A percentile compares a stretch with the other conserved stretches of the same genome.
phyloP scores from a whole-genome alignment of 1,140 invertebrate genomes.

The Atta colombica region DNA sequence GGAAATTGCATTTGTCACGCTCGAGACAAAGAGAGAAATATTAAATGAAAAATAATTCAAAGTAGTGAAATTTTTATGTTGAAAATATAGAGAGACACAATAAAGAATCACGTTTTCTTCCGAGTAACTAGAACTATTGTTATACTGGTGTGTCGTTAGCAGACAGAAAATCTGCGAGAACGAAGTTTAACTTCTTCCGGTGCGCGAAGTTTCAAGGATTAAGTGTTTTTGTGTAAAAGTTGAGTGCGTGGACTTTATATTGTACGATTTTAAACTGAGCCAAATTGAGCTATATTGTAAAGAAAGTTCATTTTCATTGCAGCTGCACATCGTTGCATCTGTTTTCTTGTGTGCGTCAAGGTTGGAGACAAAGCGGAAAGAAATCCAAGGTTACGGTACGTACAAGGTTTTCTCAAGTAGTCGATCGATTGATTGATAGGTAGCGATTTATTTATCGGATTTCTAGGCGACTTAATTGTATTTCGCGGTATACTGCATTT shows the following conservation, averaged over 20 bases:
- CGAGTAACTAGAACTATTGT: neutral
- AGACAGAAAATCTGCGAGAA: neutral
- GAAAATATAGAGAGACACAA: neutral
- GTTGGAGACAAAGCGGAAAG: conserved; percentile 65
- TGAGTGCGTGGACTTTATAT: neutral
- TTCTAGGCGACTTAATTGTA: neutral
- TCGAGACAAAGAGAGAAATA: neutral
- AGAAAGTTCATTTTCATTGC: neutral
- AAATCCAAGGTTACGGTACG: conserved; percentile 62
- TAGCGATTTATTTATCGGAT: neutral
- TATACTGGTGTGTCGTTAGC: neutral
- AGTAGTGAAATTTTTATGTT: neutral
- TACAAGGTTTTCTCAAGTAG: conserved; percentile 23
- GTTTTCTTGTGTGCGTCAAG: conserved; percentile 34
- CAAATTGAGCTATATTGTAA: neutral
- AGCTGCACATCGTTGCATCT: neutral
- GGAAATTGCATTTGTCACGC: neutral
- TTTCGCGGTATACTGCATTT: neutral
- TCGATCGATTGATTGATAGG: neutral
- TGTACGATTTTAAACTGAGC: neutral
- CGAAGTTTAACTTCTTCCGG: neutral
- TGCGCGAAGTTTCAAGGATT: neutral
- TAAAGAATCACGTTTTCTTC: neutral
- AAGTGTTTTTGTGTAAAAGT: neutral
- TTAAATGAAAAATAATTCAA: neutral